A percentile compares a stretch with the other conserved stretches of the same genome.
Conservation (phyloP, 2,113 vertebrate species). For the Oenanthe melanoleuca region DNA sequence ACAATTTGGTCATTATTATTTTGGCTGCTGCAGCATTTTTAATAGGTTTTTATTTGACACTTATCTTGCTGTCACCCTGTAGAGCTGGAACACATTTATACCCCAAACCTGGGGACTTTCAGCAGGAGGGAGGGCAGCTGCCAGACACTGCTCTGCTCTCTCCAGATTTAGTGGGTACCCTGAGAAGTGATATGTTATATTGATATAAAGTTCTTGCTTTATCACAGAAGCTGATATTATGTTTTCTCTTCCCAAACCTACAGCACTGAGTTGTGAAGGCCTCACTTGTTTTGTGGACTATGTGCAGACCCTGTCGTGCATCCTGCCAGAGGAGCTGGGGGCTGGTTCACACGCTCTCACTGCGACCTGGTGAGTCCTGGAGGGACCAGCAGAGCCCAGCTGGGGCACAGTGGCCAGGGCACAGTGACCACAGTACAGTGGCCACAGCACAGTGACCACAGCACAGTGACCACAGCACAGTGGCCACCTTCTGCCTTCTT, state of each 20-base stretch:
- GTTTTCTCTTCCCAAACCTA: slow-evolving; percentile 13
- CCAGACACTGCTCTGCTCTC: background rate
- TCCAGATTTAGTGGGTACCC: background rate
- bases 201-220: background rate
- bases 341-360: slow-evolving; percentile 8
- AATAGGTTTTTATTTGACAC: background rate
- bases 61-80: background rate
- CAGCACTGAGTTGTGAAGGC: slow-evolving; percentile 56
- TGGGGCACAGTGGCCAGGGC: background rate
- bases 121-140: fast-evolving
- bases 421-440: background rate
- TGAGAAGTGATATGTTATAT: background rate
- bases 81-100: background rate
- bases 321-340: background rate
- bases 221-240: background rate
- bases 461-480: background rate
- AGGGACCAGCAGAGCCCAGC: background rate
- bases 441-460: background rate
- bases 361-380: slow-evolving; percentile 71
- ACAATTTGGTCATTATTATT: background rate
- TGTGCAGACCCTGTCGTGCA: slow-evolving; percentile 70
- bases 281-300: slow-evolving; percentile 78
- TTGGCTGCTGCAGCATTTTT: background rate
- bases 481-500: background rate
- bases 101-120: background rate